These are phyloP conservation scores for Itoplectis maculator DNA, from an alignment of 2,888 invertebrate species.

Conservation along the genomic window DNA sequence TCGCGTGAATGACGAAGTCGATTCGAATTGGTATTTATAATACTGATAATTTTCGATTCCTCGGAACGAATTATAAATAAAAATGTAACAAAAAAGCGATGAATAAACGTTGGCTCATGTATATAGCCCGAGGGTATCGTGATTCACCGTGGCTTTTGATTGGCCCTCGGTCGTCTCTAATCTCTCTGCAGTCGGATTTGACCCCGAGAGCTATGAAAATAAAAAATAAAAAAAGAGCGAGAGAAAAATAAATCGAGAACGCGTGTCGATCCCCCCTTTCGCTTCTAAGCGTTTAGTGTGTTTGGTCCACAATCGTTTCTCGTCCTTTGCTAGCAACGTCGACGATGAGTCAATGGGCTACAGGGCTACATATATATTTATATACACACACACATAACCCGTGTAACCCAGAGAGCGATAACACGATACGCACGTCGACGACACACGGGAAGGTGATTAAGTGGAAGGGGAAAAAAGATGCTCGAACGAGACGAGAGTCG, in stretches of 20 bases:
- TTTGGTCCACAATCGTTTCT: not conserved
- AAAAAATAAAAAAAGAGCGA: not conserved
- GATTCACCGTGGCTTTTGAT: slow-evolving; percentile 1
- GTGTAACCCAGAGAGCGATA: slow-evolving; percentile 12
- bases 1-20: not conserved
- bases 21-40: not conserved
- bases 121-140: not conserved
- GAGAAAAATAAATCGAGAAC: not conserved
- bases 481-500: not conserved
- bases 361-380: no score
- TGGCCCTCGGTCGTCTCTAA: not conserved
- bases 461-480: slow-evolving; percentile 1
- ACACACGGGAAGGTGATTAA: slow-evolving; percentile 9
- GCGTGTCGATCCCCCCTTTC: not conserved
- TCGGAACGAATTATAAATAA: not conserved
- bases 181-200: not conserved
- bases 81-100: not conserved
- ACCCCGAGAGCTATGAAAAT: slow-evolving; percentile 3
- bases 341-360: slow-evolving; percentile 55
- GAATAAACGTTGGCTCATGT: not conserved
- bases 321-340: slow-evolving; percentile 36
- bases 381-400: not conserved
- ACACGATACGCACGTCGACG: slow-evolving; percentile 3
- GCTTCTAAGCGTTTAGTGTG: no score
- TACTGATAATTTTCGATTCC: not conserved